phyloP scores from a whole-genome alignment of 2,113 vertebrate genomes.

The Daboia siamensis region DNA sequence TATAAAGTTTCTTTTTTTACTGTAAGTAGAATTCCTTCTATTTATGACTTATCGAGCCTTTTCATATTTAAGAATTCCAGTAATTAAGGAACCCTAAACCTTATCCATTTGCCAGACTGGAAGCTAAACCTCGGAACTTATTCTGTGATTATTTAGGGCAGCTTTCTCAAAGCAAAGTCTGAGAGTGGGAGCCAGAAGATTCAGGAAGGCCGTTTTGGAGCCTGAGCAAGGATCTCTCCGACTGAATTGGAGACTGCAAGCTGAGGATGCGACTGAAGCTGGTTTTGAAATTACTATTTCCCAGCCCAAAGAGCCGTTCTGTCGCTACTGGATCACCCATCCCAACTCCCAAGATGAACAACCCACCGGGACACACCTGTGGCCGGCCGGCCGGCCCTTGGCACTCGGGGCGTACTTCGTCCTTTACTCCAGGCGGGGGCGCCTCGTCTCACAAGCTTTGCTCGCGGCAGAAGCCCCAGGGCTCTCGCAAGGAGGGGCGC shows the following conservation, averaged over 20 bases:
- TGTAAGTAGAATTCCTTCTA: not conserved
- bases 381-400: not conserved
- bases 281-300: too few species aligned
- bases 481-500: slow-evolving; percentile 69
- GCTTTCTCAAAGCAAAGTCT: not conserved
- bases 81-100: not conserved
- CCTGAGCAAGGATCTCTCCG: not conserved
- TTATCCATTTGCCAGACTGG: not conserved
- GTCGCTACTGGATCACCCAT: not conserved
- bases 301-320: not conserved
- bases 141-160: not conserved
- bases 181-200: not conserved
- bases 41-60: not conserved
- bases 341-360: not conserved
- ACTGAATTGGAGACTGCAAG: too few species aligned
- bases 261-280: not conserved
- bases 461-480: slow-evolving; percentile 65
- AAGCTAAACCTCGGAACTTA: not conserved
- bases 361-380: not conserved
- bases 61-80: not conserved
- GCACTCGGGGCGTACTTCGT: not conserved
- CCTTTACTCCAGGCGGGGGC: not conserved
- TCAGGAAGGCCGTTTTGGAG: not conserved
- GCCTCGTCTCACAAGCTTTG: slow-evolving; percentile 58
- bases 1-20: not conserved